Evolutionary conservation across 2,113 vertebrate species (phyloP).

Genomic region (Eidolon helvum): DNA sequence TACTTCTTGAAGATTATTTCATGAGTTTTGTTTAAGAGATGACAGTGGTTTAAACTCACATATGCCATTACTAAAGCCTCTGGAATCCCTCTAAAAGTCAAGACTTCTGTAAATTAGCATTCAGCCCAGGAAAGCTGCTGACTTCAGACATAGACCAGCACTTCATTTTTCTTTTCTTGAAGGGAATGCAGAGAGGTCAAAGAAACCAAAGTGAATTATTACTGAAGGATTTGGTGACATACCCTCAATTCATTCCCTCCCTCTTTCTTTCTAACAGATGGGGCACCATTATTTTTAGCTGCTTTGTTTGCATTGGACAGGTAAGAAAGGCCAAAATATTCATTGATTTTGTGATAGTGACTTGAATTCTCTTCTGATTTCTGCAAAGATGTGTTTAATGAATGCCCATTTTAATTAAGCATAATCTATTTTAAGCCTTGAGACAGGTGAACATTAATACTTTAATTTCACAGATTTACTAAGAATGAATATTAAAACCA

Average conservation of each 20-base stretch:
- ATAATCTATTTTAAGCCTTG: not conserved
- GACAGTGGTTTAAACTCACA: not conserved
- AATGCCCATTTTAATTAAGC: not conserved
- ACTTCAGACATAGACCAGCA: not conserved
- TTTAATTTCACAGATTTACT: constrained; percentile 37
- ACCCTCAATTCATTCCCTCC: not conserved
- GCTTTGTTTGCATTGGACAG: constrained; percentile 95
- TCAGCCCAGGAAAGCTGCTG: not conserved
- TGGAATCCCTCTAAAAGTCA: not conserved
- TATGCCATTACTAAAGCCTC: not conserved
- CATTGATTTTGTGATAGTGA: not conserved
- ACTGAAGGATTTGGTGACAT: not conserved
- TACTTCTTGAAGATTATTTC: constrained; percentile 14
- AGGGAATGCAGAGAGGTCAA: not conserved
- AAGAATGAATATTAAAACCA: not conserved
- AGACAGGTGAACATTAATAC: not conserved
- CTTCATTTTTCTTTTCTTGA: not conserved
- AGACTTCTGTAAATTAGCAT: not conserved
- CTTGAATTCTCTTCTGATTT: constrained; percentile 3
- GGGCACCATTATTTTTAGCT: constrained; percentile 94
- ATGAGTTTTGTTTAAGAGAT: constrained; percentile 9
- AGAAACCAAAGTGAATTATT: not conserved
- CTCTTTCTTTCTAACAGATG: constrained; percentile 81
- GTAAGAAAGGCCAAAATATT: constrained; percentile 79
- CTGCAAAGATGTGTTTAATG: not conserved